Evolutionary conservation across 1,140 invertebrate species (phyloP), one percentile per base, ranked within the genome.

Genomic region (Papilio polyxenes): DNA sequence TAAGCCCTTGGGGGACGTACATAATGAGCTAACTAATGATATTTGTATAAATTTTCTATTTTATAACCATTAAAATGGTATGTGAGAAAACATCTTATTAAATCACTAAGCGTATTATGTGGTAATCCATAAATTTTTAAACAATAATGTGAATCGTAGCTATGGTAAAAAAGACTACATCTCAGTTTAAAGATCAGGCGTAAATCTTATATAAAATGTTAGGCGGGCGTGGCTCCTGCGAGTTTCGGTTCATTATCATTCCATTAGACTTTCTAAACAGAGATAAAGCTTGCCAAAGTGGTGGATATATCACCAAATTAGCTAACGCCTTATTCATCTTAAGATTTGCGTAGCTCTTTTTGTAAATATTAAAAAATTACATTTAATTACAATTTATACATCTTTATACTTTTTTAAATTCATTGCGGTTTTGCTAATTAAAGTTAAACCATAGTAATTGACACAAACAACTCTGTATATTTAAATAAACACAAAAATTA

Each of bases 241-340:
- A 65, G 62, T 65, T 65, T 65, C 20, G 23, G 20, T 31, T 65
- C 23, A 65, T 31, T 65, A 65, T 65, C 62, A 65, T 31, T 65
- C 23, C 62, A 65, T 65, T 65, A 65, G 23, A 11, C 62, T 65
- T 65, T 59, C 56, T 31, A 65, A 65, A 65, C 62, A 65, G 62
- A 65, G 62, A 65, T 65, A 31, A 65, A 65, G 23, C 62, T 59
- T 59, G 6, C 56, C 20, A 31, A 13, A 65, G 62, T 65, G 62
- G 20, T 65, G 62, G 23, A 37, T 37, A 31, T 65, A n/a, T 59
- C 15, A 59, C 15, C 0, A 7, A 31, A 59, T 59, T 59, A 59
- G 17, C 56, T n/a, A 59, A 6, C 62, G 62, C 11, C 31, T 37
- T 65, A 31, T 65, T n/a, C 23, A 31, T 65, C 62, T 65, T 65